Conservation (phyloP, 23 tunicate genomes). For the Botrylloides violaceus region DNA sequence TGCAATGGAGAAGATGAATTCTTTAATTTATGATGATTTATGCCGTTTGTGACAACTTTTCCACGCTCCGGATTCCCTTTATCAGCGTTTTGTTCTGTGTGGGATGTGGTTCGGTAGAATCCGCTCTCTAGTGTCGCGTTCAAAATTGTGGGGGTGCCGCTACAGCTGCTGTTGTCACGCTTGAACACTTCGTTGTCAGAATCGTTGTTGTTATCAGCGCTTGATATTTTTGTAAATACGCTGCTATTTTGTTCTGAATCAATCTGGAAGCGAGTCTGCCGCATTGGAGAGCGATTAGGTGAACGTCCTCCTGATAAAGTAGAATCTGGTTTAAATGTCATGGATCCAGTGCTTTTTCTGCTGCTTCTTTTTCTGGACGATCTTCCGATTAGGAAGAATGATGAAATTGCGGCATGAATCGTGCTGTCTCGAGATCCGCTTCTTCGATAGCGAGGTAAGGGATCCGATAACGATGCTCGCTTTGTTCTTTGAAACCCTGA, state of each 20-base stretch:
- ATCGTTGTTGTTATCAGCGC: not conserved
- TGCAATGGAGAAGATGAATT: not conserved
- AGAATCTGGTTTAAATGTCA: not conserved
- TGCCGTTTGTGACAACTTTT: not conserved
- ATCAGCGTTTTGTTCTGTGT: not conserved
- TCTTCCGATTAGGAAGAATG: constrained; percentile 24
- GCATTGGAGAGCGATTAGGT: not conserved
- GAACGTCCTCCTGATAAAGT: constrained; percentile 2
- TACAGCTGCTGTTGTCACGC: not conserved
- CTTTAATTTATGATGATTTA: not conserved
- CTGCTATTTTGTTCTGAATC: not conserved
- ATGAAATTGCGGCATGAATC: constrained; percentile 29
- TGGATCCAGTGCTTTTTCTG: constrained; percentile 20
- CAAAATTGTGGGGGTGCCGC: not conserved
- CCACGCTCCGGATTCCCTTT: too few species aligned
- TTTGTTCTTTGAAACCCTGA: constrained; percentile 75
- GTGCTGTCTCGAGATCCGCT: constrained; percentile 46
- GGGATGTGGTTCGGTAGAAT: not conserved
- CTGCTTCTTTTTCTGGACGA: constrained; percentile 26
- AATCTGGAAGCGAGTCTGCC: constrained; percentile 7
- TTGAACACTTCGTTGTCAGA: constrained; percentile 3
- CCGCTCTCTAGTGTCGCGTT: not conserved
- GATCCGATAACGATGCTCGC: constrained; percentile 72
- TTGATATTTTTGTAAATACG: not conserved
- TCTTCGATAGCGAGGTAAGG: constrained; percentile 59